Evolutionary conservation across 2,113 vertebrate genomes (phyloP).

Genomic region (Mastomys coucha): DNA sequence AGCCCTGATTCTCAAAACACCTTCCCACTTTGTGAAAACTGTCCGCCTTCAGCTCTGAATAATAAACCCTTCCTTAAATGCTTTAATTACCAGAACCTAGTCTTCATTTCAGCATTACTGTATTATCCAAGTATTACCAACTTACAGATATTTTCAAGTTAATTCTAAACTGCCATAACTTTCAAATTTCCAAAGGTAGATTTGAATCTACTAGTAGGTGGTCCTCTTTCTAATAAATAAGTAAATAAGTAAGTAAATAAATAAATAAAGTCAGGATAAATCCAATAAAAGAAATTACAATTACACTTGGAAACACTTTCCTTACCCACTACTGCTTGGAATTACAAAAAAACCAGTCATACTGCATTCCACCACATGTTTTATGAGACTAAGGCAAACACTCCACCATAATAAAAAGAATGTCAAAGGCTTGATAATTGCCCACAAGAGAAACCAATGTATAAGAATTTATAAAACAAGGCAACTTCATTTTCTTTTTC

Average conservation of each 20-base stretch:
- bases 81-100: neutral
- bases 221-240: neutral
- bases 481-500: neutral
- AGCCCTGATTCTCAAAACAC: slow-evolving; percentile 10
- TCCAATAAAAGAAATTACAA: slow-evolving; percentile 24
- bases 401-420: neutral
- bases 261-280: neutral
- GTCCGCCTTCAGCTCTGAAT: neutral
- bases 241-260: neutral
- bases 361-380: neutral
- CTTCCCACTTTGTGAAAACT: neutral
- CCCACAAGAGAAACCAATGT: slow-evolving; percentile 15
- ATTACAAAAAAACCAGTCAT: neutral
- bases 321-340: neutral
- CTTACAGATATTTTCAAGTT: slow-evolving; percentile 33
- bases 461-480: neutral
- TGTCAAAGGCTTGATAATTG: neutral
- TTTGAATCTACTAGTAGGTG: neutral
- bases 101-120: neutral
- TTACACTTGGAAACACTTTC: slow-evolving; percentile 13
- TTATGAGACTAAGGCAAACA: slow-evolving; percentile 5
- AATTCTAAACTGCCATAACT: slow-evolving; percentile 44
- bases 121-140: neutral
- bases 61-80: slow-evolving; percentile 28
- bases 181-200: slow-evolving; percentile 60